Conservation (phyloP, 2,797 vertebrate species). For the Rhabdomys pumilio region DNA sequence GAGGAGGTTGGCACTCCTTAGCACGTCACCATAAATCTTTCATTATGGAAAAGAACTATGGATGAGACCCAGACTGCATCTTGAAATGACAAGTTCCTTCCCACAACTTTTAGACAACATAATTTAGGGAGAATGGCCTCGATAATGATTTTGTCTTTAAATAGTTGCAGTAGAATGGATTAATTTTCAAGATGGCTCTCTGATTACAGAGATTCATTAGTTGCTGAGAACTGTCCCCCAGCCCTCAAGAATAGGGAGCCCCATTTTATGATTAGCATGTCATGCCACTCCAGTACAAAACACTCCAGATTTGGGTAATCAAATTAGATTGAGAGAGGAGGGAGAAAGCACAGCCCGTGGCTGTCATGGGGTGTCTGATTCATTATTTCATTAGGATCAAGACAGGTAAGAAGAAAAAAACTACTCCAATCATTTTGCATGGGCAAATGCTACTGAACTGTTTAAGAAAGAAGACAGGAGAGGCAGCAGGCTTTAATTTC, state of each 20-base stretch:
- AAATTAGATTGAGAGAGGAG: conserved; percentile 79
- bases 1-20: accelerated
- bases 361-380: conserved; percentile 74
- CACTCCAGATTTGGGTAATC: conserved; percentile 80
- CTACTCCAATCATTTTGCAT: conserved; percentile 69
- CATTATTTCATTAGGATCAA: conserved; percentile 79
- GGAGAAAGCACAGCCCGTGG: not conserved
- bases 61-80: conserved; percentile 33
- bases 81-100: conserved; percentile 71
- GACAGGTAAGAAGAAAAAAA: conserved; percentile 47
- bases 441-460: conserved; percentile 69
- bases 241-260: conserved; percentile 18
- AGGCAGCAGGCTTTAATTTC: conserved; percentile 70
- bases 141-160: conserved; percentile 81
- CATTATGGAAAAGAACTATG: conserved; percentile 51
- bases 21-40: not conserved
- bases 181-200: conserved; percentile 83
- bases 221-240: conserved; percentile 39
- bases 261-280: conserved; percentile 26
- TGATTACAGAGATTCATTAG: conserved; percentile 82
- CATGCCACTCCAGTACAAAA: not conserved
- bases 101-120: conserved; percentile 57
- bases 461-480: conserved; percentile 69
- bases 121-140: conserved; percentile 70
- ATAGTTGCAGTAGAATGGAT: conserved; percentile 78